A percentile compares a stretch with the other conserved stretches of the same genome.
phyloP scores from a whole-genome alignment of 1,140 invertebrate genomes.

The Neoseiulus cucumeris region DNA sequence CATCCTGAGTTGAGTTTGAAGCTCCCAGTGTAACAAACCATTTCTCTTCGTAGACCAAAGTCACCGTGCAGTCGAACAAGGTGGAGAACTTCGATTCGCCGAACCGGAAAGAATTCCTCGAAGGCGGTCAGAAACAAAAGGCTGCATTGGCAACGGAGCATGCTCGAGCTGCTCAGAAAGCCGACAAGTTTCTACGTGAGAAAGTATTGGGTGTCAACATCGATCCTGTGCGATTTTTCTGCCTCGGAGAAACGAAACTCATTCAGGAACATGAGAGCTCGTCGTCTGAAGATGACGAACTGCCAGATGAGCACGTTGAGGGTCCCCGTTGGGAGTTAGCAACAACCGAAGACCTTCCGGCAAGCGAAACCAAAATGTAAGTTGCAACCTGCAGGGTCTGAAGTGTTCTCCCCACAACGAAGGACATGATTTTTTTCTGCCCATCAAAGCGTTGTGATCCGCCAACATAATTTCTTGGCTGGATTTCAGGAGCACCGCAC shows the following conservation, averaged over 20 bases:
- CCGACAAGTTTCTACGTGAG: slow-evolving; percentile 1
- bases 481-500: too few species aligned
- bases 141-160: background rate
- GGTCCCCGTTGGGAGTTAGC: background rate
- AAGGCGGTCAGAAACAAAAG: background rate
- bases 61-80: background rate
- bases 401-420: too few species aligned
- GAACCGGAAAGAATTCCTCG: background rate
- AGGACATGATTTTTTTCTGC: too few species aligned
- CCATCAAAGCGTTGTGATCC: too few species aligned
- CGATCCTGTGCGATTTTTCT: background rate
- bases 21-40: too few species aligned
- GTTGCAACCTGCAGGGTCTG: too few species aligned
- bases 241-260: slow-evolving; percentile 1
- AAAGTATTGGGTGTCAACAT: background rate
- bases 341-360: background rate
- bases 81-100: background rate
- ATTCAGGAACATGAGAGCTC: slow-evolving; percentile 1
- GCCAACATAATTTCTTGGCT: too few species aligned
- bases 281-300: background rate
- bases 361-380: too few species aligned
- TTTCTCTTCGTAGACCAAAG: too few species aligned
- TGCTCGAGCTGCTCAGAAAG: background rate
- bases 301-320: background rate
- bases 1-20: too few species aligned